These are phyloP conservation scores for Drosophila limbata DNA, from an alignment of 2,888 invertebrate genomes.

Conservation along the genomic window DNA sequence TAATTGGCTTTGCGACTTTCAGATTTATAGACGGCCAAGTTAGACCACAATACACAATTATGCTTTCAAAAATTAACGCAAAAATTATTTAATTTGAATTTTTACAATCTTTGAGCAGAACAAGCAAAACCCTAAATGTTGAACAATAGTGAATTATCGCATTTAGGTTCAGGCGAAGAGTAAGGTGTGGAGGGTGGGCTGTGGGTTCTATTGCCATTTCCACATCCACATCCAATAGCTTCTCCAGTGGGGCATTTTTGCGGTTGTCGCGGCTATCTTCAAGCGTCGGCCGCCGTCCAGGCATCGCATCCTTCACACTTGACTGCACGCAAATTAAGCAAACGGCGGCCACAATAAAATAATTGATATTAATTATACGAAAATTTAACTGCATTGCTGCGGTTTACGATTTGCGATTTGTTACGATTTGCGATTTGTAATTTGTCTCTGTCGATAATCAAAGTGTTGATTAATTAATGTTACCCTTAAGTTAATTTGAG, in stretches of 20 bases:
- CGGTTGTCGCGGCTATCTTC: conserved; percentile 74
- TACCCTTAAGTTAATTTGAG: conserved; percentile 11
- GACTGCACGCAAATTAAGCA: conserved; percentile 82
- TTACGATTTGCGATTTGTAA: conserved; percentile 16
- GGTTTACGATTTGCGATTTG: conserved; percentile 54
- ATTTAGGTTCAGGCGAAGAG: not conserved
- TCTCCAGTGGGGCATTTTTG: conserved; percentile 55
- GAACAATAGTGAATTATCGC: not conserved
- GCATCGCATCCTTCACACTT: conserved; percentile 84
- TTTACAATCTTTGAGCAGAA: not conserved
- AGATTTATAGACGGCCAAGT: no score
- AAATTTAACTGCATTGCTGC: conserved; percentile 79
- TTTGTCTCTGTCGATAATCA: conserved; percentile 59
- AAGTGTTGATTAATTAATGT: conserved; percentile 31
- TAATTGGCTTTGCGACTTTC: no score
- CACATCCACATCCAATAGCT: conserved; percentile 30
- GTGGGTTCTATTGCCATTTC: conserved; percentile 26
- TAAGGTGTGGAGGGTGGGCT: not conserved
- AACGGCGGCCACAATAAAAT: conserved; percentile 74
- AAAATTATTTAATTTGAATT: not conserved
- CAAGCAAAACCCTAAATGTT: not conserved
- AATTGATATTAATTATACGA: conserved; percentile 83
- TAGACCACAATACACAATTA: no score
- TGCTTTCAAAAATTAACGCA: no score
- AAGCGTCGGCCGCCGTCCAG: conserved; percentile 70